Percentiles rank a stretch among this genome's conserved stretches.
Evolutionary conservation across 1,140 invertebrate genomes (phyloP).

Genomic region (silkworm (Bombyx mori)): DNA sequence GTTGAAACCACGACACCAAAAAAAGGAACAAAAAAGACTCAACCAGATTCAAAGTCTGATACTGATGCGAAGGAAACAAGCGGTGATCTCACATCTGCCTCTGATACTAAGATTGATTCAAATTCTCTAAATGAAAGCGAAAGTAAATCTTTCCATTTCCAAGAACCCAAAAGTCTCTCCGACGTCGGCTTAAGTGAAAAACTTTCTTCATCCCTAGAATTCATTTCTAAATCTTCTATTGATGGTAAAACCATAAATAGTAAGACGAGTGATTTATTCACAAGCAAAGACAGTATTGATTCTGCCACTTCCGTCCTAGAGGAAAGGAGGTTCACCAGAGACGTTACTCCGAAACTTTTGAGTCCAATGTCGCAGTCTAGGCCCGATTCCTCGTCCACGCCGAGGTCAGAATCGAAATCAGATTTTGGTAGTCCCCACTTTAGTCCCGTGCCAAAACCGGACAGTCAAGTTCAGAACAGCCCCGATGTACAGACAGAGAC

Average conservation of each 20-base stretch:
- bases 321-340: slow-evolving; percentile 29
- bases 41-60: slow-evolving; percentile 38
- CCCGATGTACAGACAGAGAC: slow-evolving; percentile 51
- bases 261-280: slow-evolving; percentile 23
- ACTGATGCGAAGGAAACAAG: slow-evolving; percentile 3
- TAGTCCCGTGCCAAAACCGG: slow-evolving; percentile 61
- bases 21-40: slow-evolving; percentile 31
- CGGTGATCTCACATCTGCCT: slow-evolving; percentile 13
- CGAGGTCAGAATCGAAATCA: slow-evolving; percentile 51
- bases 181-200: slow-evolving; percentile 35
- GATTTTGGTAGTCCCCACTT: slow-evolving; percentile 57
- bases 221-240: slow-evolving; percentile 28
- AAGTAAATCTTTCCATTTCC: slow-evolving; percentile 37
- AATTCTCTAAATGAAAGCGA: slow-evolving; percentile 35
- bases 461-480: slow-evolving; percentile 60
- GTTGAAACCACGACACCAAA: slow-evolving; percentile 35
- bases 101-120: slow-evolving; percentile 27
- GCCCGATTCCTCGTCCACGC: slow-evolving; percentile 62
- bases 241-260: slow-evolving; percentile 33
- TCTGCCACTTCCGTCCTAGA: slow-evolving; percentile 22
- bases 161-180: slow-evolving; percentile 52
- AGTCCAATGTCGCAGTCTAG: slow-evolving; percentile 58
- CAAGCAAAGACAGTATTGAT: slow-evolving; percentile 29
- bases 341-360: slow-evolving; percentile 38
- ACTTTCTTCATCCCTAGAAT: slow-evolving; percentile 18